Conservation (phyloP, 2,797 vertebrate species). For the Semaprochilodus insignis region DNA sequence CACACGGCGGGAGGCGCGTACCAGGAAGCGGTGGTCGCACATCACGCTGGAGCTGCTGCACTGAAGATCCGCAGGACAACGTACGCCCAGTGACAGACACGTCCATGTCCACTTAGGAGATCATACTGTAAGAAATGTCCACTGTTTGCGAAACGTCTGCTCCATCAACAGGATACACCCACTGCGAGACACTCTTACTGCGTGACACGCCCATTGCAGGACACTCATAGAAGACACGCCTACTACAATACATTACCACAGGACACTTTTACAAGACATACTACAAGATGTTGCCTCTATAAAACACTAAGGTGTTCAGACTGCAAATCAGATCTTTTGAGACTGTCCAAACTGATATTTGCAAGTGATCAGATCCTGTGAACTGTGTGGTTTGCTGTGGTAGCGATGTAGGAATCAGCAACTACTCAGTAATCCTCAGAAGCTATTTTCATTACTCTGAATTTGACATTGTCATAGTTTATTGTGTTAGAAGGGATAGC, state of each 20-base stretch:
- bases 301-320: not conserved
- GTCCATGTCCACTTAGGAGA: not conserved
- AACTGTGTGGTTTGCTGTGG: no score
- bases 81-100: not conserved
- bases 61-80: not conserved
- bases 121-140: not conserved
- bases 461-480: no score
- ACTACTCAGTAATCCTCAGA: no score
- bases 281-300: not conserved
- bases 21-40: not conserved
- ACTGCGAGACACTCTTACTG: no score
- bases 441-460: no score
- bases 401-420: no score
- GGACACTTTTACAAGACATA: not conserved
- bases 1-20: slow-evolving; percentile 50
- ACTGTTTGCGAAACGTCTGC: not conserved
- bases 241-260: not conserved
- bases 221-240: not conserved
- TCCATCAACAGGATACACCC: not conserved
- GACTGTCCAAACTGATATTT: no score
- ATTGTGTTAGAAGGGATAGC: no score
- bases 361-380: no score
- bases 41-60: slow-evolving; percentile 1
- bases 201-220: not conserved
- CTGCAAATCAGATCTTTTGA: no score